Evolutionary conservation across 2,797 vertebrate genomes (phyloP), one percentile per base, ranked within the genome.

Genomic region (Salmo trutta): DNA sequence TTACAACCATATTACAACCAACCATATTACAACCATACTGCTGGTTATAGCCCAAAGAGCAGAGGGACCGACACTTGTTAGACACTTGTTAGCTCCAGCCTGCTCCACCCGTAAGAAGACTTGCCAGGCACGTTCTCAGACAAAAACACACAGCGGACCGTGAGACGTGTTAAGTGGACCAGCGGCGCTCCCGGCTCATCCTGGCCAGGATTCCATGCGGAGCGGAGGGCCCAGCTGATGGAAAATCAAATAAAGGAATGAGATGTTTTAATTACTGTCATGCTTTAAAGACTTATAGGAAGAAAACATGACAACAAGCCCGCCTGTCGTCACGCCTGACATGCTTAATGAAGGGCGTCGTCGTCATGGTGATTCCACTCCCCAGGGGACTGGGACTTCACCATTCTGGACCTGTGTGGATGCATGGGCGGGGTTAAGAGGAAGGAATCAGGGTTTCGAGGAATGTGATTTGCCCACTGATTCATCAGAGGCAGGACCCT

Each of bases 201-300:
- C 56, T 5, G 64, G 53, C 41, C 29, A 52, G 29, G 53, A 21
- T 14, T 29, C 17, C 4, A n/a, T 8, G 21, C 24, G 29, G 4
- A 29, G 47, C 5, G 1, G 21, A 67, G 27, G 24, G 59, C 59
- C 21, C 59, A 24, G 59, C 59, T 64, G n/a, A 14, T 47, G 74
- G 64, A 51, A 82, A 83, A 80, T 70, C 24, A 71, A 67, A 77
- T 78, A 74, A 82, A 75, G 10, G 33, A 77, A 77, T 53, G n/a
- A n/a, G 29, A 76, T 33, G 66, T 70, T 73, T 78, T 85, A 80
- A 83, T 80, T 71, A 73, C 51, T 74, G 74, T 80, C 74, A 82
- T 52, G 64, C 78, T 67, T 78, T 21, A 74, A 64, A 36, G 71
- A 70, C 77, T 78, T 82, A 73, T 17, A 33, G 75, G 67, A 29